A percentile compares a stretch with the other conserved stretches of the same genome.
phyloP scores from a whole-genome alignment of 2,888 invertebrate genomes.

The Lithophane ornitopus region DNA sequence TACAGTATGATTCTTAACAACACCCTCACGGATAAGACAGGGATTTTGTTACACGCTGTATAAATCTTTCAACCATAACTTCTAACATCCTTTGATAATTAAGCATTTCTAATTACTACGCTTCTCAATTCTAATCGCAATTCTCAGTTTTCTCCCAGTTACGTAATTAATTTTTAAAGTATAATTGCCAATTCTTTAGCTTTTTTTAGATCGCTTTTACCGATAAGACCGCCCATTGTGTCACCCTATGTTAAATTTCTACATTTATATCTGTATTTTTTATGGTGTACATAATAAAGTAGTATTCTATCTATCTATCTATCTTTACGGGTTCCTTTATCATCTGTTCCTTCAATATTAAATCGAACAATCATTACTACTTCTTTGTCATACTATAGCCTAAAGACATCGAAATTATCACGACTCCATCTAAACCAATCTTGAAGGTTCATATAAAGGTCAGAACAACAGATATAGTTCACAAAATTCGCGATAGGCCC shows the following conservation, averaged over 20 bases:
- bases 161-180: not conserved
- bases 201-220: too few species aligned
- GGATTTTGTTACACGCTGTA: too few species aligned
- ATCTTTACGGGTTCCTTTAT: not conserved
- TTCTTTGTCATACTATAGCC: not conserved
- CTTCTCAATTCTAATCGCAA: not conserved
- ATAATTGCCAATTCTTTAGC: too few species aligned
- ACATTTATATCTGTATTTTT: too few species aligned
- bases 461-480: not conserved
- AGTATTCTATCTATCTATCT: too few species aligned
- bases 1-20: too few species aligned
- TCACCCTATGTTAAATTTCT: too few species aligned
- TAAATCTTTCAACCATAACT: not conserved
- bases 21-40: too few species aligned
- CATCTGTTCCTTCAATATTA: not conserved
- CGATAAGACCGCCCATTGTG: too few species aligned
- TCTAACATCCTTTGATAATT: not conserved
- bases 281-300: too few species aligned
- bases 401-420: not conserved
- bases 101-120: not conserved
- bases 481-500: slow-evolving; percentile 24
- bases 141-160: too few species aligned
- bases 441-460: slow-evolving; percentile 9
- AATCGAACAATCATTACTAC: not conserved
- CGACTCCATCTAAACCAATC: not conserved